phyloP scores from a whole-genome alignment of 2,888 invertebrate species.

The Ichneumon xanthorius region DNA sequence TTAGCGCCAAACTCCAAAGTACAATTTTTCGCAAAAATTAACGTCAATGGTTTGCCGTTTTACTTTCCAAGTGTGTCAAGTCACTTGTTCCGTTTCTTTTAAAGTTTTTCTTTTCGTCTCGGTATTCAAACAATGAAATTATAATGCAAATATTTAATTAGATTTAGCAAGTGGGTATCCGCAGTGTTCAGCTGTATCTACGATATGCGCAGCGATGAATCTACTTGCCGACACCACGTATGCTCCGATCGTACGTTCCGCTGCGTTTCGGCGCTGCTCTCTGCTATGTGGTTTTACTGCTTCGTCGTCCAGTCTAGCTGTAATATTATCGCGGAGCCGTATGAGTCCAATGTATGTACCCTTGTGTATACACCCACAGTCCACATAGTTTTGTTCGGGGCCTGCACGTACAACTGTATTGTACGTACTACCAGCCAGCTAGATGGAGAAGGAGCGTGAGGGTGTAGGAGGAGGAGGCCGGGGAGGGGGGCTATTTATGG shows the following conservation, averaged over 20 bases:
- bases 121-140: not conserved
- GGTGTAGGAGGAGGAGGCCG: not conserved
- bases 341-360: slow-evolving; percentile 12
- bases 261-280: slow-evolving; percentile 25
- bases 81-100: not conserved
- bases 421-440: slow-evolving; percentile 29
- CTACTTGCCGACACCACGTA: slow-evolving; percentile 43
- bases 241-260: slow-evolving; percentile 23
- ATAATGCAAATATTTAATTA: not conserved
- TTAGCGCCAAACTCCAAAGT: too few species aligned
- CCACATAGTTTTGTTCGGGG: slow-evolving; percentile 20
- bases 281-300: slow-evolving; percentile 40
- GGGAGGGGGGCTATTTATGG: slow-evolving; percentile 53
- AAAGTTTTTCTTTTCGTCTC: not conserved
- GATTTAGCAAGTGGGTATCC: not conserved
- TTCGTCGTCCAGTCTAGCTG: slow-evolving; percentile 21
- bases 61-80: too few species aligned
- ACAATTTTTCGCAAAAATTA: too few species aligned
- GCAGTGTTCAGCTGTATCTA: slow-evolving; percentile 34
- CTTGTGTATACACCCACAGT: not conserved
- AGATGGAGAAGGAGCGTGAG: not conserved
- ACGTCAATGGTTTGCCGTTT: too few species aligned
- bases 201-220: slow-evolving; percentile 28
- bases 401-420: slow-evolving; percentile 12
- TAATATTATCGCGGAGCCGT: slow-evolving; percentile 34